Percentiles rank a stretch among this genome's conserved stretches.
These are phyloP conservation scores for Bombyx mandarina DNA, from an alignment of 1,140 invertebrate species.

Conservation along the genomic window DNA sequence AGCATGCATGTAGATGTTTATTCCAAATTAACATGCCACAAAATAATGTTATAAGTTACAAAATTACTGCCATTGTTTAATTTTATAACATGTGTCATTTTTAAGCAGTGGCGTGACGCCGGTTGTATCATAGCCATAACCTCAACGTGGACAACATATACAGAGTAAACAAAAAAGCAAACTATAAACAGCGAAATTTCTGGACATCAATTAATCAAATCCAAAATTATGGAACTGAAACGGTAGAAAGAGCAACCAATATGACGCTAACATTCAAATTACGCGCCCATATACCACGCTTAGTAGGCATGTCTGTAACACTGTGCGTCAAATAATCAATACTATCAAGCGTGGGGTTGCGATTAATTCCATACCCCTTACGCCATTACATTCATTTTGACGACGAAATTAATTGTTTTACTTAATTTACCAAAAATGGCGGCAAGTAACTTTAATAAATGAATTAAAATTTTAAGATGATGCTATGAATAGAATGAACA, in stretches of 20 bases:
- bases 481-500: too few species aligned
- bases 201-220: background rate
- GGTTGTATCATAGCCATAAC: conserved; percentile 16
- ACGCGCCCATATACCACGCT: conserved; percentile 30
- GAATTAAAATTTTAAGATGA: too few species aligned
- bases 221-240: conserved; percentile 1
- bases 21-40: too few species aligned
- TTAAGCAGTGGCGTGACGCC: too few species aligned
- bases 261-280: conserved; percentile 62
- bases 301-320: background rate
- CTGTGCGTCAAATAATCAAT: conserved; percentile 25
- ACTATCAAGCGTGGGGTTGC: conserved; percentile 5
- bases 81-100: too few species aligned
- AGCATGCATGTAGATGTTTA: too few species aligned
- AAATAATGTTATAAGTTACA: too few species aligned
- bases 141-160: conserved; percentile 7
- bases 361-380: conserved; percentile 7
- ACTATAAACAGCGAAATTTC: too few species aligned
- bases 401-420: conserved; percentile 18
- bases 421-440: conserved; percentile 34
- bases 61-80: too few species aligned
- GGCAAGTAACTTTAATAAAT: conserved; percentile 20
- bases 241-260: conserved; percentile 21
- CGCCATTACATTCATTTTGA: conserved; percentile 18
- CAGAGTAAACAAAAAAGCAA: background rate